Evolutionary conservation across 2,113 vertebrate genomes (phyloP), one percentile per base, ranked within the genome.

Genomic region (Illadopsis cleaveri): DNA sequence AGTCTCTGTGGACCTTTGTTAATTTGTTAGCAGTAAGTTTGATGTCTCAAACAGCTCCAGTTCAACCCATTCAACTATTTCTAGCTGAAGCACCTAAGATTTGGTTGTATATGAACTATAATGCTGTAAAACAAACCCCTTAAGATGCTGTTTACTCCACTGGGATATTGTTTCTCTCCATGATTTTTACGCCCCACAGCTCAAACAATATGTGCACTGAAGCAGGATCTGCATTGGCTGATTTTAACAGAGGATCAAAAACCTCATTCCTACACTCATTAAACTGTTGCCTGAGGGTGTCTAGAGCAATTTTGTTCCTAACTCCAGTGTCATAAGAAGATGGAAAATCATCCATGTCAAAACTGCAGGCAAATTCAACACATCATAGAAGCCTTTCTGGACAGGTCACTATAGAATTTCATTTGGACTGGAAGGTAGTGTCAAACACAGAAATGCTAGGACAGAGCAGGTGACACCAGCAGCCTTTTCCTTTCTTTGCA

Each of bases 211-310:
- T 27, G 33, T 38, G 17, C 38, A 72, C 15, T n/a, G 22, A 10
- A 93, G 19, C 24, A 71, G 3, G 4, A 5, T 89, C 24, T 61
- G 10, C 37, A 23, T 2, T 57, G 45, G 13, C 23, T 90, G 75
- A 85, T 86, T 96, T 80, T 72, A 91, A 79, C 15, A 76, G 53
- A 82, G 23, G 28, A 85, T 82, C 45, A 90, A 92, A 96, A 72
- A 15, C 3, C 6, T 65, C 28, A 77, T 82, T 80, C 24, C 40
- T 82, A 12, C 15, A 27, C 37, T 90, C 66, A 65, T 97, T 91
- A 94, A 84, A 76, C 11, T 54, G 57, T 69, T 85, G 70, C 75
- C 62, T 82, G 20, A 79, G 62, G 79, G 40, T 47, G 14, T 72
- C 71, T 80, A 85, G 50, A 82, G 50, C 50, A 86, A 47, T 33